Conservation (phyloP, 2,888 invertebrate species). For the Ophion ellenae region DNA sequence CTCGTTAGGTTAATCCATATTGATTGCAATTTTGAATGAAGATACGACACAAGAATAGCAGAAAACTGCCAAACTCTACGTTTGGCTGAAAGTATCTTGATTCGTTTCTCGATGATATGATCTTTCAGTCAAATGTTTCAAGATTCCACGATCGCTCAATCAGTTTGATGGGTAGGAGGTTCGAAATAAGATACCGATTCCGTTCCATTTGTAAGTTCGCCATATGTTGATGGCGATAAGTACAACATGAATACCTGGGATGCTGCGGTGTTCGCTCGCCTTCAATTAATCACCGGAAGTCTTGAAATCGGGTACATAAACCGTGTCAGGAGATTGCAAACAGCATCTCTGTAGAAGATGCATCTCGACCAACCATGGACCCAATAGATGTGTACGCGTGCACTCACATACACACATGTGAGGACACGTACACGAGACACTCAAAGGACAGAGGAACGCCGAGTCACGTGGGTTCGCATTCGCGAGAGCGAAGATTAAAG, state of each 20-base stretch:
- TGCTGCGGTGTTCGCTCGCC: constrained; percentile 1
- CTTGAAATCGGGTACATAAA: constrained; percentile 22
- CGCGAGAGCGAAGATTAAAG: constrained; percentile 58
- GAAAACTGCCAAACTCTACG: too few relatives aligned
- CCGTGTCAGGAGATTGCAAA: constrained; percentile 45
- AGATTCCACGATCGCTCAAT: too few relatives aligned
- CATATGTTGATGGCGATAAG: neutral
- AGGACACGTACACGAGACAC: neutral
- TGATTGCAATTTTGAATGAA: neutral
- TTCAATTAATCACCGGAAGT: constrained; percentile 45
- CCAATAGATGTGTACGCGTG: constrained; percentile 6
- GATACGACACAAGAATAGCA: too few relatives aligned
- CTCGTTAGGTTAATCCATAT: constrained; percentile 2
- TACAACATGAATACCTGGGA: constrained; percentile 3
- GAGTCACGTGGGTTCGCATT: constrained; percentile 54
- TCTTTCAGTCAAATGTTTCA: too few relatives aligned
- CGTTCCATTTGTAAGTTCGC: neutral
- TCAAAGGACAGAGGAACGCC: constrained; percentile 43
- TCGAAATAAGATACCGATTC: neutral
- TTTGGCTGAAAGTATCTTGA: too few relatives aligned
- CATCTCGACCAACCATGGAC: constrained; percentile 27
- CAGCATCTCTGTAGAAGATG: constrained; percentile 30
- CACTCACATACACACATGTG: neutral
- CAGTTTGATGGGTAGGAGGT: neutral
- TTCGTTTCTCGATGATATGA: too few relatives aligned